These are phyloP conservation scores for Capromys pilorides DNA, from an alignment of 2,797 vertebrate genomes.

Conservation along the genomic window DNA sequence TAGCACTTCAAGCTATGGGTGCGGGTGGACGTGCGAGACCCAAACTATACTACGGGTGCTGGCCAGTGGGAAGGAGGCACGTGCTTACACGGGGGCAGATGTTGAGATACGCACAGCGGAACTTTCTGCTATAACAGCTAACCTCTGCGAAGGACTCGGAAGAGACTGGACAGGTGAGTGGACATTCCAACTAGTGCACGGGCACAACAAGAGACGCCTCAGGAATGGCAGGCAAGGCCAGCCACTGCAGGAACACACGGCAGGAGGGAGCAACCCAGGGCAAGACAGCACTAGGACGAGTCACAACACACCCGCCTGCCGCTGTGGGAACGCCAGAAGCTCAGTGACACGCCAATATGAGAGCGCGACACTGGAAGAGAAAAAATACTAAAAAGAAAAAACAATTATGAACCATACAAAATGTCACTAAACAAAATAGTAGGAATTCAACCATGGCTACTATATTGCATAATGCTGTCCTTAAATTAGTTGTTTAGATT, in stretches of 20 bases:
- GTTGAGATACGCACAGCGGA: background rate
- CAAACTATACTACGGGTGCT: background rate
- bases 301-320: background rate
- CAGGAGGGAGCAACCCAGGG: fast-evolving
- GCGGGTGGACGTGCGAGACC: fast-evolving
- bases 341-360: fast-evolving
- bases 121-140: too few species aligned
- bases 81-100: fast-evolving
- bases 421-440: too few species aligned
- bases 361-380: too few species aligned
- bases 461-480: too few species aligned
- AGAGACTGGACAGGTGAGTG: background rate
- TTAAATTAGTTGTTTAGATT: too few species aligned
- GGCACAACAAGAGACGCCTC: too few species aligned
- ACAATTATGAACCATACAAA: too few species aligned
- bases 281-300: background rate
- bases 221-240: background rate
- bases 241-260: fast-evolving
- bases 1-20: background rate
- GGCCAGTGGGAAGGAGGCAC: background rate
- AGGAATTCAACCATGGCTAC: too few species aligned
- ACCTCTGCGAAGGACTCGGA: background rate
- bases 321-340: background rate
- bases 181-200: too few species aligned
- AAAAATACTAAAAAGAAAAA: too few species aligned